Evolutionary conservation across 1,140 invertebrate genomes (phyloP).

Genomic region (Macrobrachium nipponense): DNA sequence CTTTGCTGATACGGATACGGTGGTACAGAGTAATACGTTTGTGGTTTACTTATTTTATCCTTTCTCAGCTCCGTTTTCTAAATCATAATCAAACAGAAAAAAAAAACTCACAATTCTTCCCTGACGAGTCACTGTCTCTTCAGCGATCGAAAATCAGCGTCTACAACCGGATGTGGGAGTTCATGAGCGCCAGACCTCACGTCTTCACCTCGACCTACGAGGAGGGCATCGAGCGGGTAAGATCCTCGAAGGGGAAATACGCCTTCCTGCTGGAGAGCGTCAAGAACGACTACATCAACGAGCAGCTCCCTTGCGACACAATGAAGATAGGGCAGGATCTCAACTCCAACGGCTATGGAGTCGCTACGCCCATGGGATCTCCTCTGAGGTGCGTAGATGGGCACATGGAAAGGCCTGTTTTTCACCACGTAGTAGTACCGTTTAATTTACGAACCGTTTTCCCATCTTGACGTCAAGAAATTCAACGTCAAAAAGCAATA

Average conservation of each 20-base stretch:
- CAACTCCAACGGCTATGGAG: slow-evolving; percentile 93
- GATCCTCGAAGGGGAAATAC: slow-evolving; percentile 84
- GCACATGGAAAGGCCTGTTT: background rate
- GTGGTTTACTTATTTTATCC: no score
- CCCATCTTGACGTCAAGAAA: no score
- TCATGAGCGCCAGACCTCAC: slow-evolving; percentile 87
- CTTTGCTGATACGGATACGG: no score
- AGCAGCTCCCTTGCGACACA: slow-evolving; percentile 92
- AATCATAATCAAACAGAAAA: no score
- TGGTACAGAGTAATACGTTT: no score
- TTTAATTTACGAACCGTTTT: background rate
- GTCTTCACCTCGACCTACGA: slow-evolving; percentile 86
- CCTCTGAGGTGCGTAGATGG: slow-evolving; percentile 80
- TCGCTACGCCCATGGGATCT: slow-evolving; percentile 91
- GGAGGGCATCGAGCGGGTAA: slow-evolving; percentile 85
- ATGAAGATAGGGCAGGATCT: slow-evolving; percentile 94
- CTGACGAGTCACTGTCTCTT: slow-evolving; percentile 65
- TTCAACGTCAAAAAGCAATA: no score
- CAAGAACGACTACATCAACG: slow-evolving; percentile 94
- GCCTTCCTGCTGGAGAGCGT: slow-evolving; percentile 95
- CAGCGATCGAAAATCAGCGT: slow-evolving; percentile 90
- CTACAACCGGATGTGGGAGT: slow-evolving; percentile 94
- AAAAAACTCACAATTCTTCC: background rate
- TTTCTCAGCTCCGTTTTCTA: no score
- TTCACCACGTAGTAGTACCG: background rate